These are phyloP conservation scores for Sparidentex hasta DNA, from an alignment of 2,797 vertebrate genomes.

Conservation along the genomic window DNA sequence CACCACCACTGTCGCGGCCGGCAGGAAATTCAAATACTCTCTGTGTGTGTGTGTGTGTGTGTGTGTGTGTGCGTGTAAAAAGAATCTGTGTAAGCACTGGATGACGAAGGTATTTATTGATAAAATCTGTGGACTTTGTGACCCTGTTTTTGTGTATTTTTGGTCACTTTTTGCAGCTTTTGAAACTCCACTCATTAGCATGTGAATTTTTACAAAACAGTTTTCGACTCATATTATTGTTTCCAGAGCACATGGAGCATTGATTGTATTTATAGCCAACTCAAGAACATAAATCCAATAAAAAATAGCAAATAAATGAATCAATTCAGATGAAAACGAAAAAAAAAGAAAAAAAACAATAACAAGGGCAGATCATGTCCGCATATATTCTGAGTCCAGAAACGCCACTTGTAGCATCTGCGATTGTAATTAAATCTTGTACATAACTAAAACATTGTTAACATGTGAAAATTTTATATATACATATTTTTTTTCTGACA, in stretches of 20 bases:
- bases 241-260: no score
- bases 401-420: neutral
- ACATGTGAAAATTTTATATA: neutral
- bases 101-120: conserved; percentile 69
- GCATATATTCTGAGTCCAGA: no score
- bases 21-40: conserved; percentile 1
- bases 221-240: no score
- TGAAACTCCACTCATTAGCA: neutral
- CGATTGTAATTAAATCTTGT: neutral
- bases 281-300: no score
- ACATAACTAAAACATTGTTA: neutral
- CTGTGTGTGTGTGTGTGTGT: neutral
- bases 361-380: no score
- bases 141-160: neutral
- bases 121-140: neutral
- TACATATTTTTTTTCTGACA: neutral
- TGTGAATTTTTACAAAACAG: no score
- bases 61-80: neutral
- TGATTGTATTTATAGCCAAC: no score
- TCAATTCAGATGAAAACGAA: no score
- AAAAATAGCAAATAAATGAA: no score
- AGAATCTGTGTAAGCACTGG: neutral
- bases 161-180: neutral
- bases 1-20: conserved; percentile 51
- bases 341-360: no score